Percentiles rank a stretch among this genome's conserved stretches.
phyloP scores from a whole-genome alignment of 2,888 invertebrate species.

The Helleia helle region DNA sequence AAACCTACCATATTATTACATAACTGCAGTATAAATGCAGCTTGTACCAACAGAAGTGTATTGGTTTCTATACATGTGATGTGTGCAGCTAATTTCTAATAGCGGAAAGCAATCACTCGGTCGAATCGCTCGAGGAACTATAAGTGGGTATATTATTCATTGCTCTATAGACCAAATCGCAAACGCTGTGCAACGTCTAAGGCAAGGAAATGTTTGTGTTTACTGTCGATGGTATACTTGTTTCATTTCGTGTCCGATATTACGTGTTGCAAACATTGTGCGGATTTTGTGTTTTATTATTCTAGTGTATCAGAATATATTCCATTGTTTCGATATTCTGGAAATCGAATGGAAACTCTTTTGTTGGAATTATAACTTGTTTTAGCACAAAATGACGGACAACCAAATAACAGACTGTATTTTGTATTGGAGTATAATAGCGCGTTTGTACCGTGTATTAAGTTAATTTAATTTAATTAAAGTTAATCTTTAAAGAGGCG shows the following conservation, averaged over 20 bases:
- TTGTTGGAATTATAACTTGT: too few species aligned
- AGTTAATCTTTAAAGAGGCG: too few species aligned
- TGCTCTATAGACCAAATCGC: constrained; percentile 36
- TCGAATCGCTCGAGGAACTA: constrained; percentile 23
- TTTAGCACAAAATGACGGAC: too few species aligned
- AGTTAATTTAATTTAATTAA: too few species aligned
- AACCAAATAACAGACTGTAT: too few species aligned
- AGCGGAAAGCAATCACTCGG: constrained; percentile 26
- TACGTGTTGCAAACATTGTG: constrained; percentile 2
- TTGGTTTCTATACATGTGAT: constrained; percentile 9
- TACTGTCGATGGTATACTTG: constrained; percentile 30
- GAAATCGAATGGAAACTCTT: too few species aligned
- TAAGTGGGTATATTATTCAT: constrained; percentile 42
- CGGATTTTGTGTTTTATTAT: not conserved
- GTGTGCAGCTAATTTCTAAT: constrained; percentile 22
- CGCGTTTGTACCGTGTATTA: too few species aligned
- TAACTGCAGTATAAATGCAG: not conserved
- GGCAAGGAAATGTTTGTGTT: constrained; percentile 43
- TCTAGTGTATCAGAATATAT: too few species aligned
- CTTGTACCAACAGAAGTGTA: constrained; percentile 1
- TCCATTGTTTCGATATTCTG: too few species aligned
- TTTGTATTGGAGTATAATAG: too few species aligned
- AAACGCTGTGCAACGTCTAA: constrained; percentile 25
- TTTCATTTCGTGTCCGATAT: constrained; percentile 11
- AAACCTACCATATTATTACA: constrained; percentile 1